Evolutionary conservation across 1,140 invertebrate species (phyloP).

Genomic region (Halesus radiatus): DNA sequence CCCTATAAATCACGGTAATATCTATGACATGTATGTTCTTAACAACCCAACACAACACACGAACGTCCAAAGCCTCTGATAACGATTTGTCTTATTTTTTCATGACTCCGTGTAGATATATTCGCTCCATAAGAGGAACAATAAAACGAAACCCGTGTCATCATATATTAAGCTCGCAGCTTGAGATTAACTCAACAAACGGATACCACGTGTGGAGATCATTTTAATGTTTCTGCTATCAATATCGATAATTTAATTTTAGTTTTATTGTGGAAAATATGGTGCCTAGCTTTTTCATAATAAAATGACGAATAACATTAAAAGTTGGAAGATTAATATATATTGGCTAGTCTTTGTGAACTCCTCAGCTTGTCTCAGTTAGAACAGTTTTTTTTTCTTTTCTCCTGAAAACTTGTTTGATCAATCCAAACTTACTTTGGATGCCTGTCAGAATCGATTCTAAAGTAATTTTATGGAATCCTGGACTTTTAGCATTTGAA

Average conservation of each 20-base stretch:
- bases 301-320: neutral
- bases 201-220: neutral
- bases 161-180: conserved; percentile 34
- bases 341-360: neutral
- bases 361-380: no score
- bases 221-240: neutral
- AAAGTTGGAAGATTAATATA: neutral
- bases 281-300: neutral
- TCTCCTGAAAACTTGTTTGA: no score
- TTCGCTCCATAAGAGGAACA: neutral
- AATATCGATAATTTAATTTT: neutral
- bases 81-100: conserved; percentile 37
- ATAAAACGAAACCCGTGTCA: conserved; percentile 19
- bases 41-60: neutral
- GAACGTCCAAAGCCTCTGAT: conserved; percentile 1
- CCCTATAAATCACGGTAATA: conserved; percentile 8
- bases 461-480: no score
- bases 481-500: no score
- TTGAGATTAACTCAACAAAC: conserved; percentile 13
- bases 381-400: no score
- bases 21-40: neutral
- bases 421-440: no score
- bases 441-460: no score
- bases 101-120: neutral
- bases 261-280: neutral